Percentiles rank a stretch among this genome's conserved stretches.
These are phyloP conservation scores for Penaeus chinensis DNA, from an alignment of 1,140 invertebrate genomes.

Conservation along the genomic window DNA sequence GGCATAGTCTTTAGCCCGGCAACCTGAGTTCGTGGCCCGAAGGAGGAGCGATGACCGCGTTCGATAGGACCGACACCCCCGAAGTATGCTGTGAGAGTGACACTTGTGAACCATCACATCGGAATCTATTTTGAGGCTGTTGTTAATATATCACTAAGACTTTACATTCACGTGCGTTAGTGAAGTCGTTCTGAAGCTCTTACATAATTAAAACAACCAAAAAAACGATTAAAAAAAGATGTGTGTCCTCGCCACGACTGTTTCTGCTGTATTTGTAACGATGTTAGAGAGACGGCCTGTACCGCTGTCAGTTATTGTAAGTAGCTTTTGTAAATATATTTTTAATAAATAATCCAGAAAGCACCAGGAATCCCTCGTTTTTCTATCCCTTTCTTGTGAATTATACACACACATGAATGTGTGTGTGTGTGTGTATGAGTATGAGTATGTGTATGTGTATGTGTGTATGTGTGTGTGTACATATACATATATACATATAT, in stretches of 20 bases:
- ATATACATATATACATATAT: conserved; percentile 19
- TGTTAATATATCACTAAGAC: too few species aligned
- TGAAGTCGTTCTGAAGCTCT: too few species aligned
- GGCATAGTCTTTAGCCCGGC: too few species aligned
- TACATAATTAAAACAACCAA: too few species aligned
- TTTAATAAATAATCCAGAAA: conserved; percentile 48
- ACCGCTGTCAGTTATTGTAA: conserved; percentile 37
- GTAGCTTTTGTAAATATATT: conserved; percentile 54
- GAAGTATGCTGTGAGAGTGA: too few species aligned
- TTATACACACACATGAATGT: not conserved
- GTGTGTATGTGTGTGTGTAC: not conserved
- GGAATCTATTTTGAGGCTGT: too few species aligned
- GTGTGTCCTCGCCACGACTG: conserved; percentile 3
- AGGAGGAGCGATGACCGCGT: too few species aligned
- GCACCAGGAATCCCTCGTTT: conserved; percentile 6
- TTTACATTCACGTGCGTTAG: too few species aligned
- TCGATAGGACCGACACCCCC: too few species aligned
- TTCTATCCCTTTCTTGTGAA: not conserved
- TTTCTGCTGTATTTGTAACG: conserved; percentile 22
- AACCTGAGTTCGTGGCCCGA: too few species aligned
- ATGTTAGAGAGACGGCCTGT: conserved; percentile 5
- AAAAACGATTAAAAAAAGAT: too few species aligned
- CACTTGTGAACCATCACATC: too few species aligned
- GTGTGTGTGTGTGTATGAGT: not conserved
- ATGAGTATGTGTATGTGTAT: not conserved